Percentiles rank a stretch among this genome's conserved stretches.
Conservation (phyloP, 2,113 vertebrate species). For the Ramphastos sulfuratus region DNA sequence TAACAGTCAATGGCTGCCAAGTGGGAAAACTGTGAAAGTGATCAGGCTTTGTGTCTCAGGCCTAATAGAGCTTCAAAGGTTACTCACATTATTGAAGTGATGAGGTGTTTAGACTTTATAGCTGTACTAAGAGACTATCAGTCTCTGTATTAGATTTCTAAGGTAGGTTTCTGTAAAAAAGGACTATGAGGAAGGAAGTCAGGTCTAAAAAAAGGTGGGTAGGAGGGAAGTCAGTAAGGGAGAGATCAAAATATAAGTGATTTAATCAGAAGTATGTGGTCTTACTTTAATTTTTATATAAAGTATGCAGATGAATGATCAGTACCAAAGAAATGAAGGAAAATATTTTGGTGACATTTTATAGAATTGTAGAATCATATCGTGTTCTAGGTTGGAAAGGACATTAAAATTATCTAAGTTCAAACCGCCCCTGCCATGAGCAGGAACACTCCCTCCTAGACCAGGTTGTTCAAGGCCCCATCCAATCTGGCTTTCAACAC, state of each 20-base stretch:
- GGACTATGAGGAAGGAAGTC: not conserved
- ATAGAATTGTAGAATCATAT: no score
- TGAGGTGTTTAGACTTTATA: conserved; percentile 57
- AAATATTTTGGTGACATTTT: no score
- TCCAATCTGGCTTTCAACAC: no score
- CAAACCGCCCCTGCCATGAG: no score
- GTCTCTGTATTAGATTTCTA: not conserved
- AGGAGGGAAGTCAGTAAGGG: not conserved
- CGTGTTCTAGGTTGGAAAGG: no score
- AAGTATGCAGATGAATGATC: not conserved
- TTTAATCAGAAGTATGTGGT: not conserved
- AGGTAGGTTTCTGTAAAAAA: not conserved
- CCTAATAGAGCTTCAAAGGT: conserved; percentile 54
- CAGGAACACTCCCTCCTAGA: no score
- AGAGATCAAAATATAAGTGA: not conserved
- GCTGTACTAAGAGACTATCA: not conserved
- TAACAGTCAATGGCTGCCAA: conserved; percentile 31
- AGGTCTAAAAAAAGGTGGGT: not conserved
- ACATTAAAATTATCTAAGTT: no score
- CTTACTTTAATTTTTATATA: not conserved
- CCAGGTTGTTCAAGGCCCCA: no score
- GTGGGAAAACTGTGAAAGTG: conserved; percentile 19
- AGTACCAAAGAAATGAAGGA: not conserved
- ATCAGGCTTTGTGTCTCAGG: conserved; percentile 17
- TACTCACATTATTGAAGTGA: conserved; percentile 15